Base-by-base conservation (phyloP, 1,140 invertebrate species). In the Sitobion miscanthi region DNA sequence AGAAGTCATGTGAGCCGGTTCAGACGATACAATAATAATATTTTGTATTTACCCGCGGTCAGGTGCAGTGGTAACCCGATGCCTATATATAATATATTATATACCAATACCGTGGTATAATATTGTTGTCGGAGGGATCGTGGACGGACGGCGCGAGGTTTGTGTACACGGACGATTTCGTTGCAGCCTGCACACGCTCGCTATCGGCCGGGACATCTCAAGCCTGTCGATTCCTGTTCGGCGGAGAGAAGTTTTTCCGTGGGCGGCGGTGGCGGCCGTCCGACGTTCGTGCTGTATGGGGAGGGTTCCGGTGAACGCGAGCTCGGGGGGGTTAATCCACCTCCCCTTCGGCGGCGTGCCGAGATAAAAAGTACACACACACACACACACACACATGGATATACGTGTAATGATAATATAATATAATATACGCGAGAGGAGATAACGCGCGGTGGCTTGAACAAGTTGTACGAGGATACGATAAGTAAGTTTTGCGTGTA, bases 401-500 rank as follows among this genome's bases (percentile, higher is more conserved):
- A 85, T 45, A 85, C 8, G 38, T 21, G n/a, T 86, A 77, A 77
- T 35, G 30, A 77, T 77, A n/a, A 77, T 77, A 77, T 77, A 77
- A 77, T 77, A 77, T 77, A 77, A 77, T 77, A 77, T 85, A 42
- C 38, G 38, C 86, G 47, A 49, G 45, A 30, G 49, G 8, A 89
- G 87, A 89, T 57, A 57, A 89, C 35, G 21, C 87, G 49, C n/a
- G 87, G 87, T 38, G n/a, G 49, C 5, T n/a, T 25, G 87, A 89
- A 89, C n/a, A 89, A 89, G 87, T 89, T 49, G 14, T 49, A 89
- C 14, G 35, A 88, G 25, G 23, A 86, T 45, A 49, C 86, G 87
- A 89, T 89, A 89, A 89, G 52, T 89, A 89, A 89, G 87, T 89
- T 89, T 89, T 57, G 49, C 52, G 49, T 14, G 87, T 89, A 57